Evolutionary conservation across 2,888 invertebrate species (phyloP), one percentile per base, ranked within the genome.

Genomic region (Lypha dubia): DNA sequence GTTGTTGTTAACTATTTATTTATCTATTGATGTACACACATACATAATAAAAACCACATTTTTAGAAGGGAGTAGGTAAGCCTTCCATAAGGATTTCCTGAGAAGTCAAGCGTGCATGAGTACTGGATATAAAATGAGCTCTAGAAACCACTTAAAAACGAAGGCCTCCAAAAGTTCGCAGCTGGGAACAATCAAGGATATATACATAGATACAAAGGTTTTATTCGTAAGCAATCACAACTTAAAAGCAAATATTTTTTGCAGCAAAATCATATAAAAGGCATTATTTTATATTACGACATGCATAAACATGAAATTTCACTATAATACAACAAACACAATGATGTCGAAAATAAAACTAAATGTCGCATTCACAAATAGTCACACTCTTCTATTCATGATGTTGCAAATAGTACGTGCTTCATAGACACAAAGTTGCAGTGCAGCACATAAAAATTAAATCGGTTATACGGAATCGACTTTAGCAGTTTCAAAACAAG

Each of bases 211-310:
- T n/a, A 68, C n/a, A n/a, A n/a, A n/a, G n/a, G n/a, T n/a, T 38
- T 46, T 17, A 58, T 53, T 67, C 35, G 15, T n/a, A 8, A 53
- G 13, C 28, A 63, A 22, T 65, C 32, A 71, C 28, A 75, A 58
- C 60, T 71, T 84, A 65, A 79, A 70, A 76, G 71, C 67, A 71
- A 65, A 22, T n/a, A n/a, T 49, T 9, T 60, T 32, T 68, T 15
- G 8, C 32, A 67, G 62, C 17, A 41, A 75, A 41, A 74, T 60
- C 80, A 76, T 67, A 80, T 67, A 84, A 84, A 84, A 76, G 60
- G 67, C 80, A 84, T 84, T 84, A 80, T 80, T 80, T 84, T 84
- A 80, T 84, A 84, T 67, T 76, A 76, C 76, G 80, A 80, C 80
- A 76, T 73, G 84, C 65, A 46, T 67, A 80, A 84, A 84, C 84